These are phyloP conservation scores for Agrypnia vestita DNA, from an alignment of 1,140 invertebrate species.

Conservation along the genomic window DNA sequence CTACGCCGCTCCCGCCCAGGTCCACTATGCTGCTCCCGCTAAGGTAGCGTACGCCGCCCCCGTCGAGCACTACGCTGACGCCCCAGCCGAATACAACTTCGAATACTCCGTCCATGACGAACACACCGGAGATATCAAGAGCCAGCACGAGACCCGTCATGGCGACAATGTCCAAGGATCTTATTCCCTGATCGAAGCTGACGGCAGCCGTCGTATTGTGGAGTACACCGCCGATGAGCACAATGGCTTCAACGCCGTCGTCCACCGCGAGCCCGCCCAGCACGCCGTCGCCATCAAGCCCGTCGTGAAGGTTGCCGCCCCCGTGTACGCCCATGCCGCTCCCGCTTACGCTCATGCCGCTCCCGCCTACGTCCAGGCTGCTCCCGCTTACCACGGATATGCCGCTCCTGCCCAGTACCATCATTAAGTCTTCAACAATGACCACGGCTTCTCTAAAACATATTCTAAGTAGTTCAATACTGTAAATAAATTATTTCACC, in stretches of 20 bases:
- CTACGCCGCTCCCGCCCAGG: conserved; percentile 58
- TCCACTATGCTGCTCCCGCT: conserved; percentile 64
- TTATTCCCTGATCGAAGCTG: conserved; percentile 77
- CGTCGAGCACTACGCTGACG: conserved; percentile 50
- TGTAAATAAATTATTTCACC: conserved; percentile 51
- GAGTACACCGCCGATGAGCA: conserved; percentile 83
- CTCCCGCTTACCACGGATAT: conserved; percentile 40
- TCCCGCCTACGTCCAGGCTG: conserved; percentile 56
- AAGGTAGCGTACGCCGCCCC: conserved; percentile 57
- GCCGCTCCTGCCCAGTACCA: conserved; percentile 50
- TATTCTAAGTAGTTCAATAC: conserved; percentile 47
- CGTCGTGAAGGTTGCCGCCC: conserved; percentile 63
- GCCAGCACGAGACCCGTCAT: conserved; percentile 75
- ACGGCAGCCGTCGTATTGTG: conserved; percentile 81
- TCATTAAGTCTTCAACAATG: conserved; percentile 13
- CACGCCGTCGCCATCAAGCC: conserved; percentile 66
- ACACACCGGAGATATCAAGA: conserved; percentile 76
- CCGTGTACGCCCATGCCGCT: conserved; percentile 55
- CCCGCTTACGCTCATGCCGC: conserved; percentile 57
- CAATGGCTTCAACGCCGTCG: conserved; percentile 81
- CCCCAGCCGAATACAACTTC: conserved; percentile 71
- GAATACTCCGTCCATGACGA: conserved; percentile 74
- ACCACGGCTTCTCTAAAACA: neutral
- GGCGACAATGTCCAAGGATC: conserved; percentile 75
- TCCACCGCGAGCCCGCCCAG: conserved; percentile 73